Evolutionary conservation across 1,140 invertebrate species (phyloP).

Genomic region (Zaprionus taronus): DNA sequence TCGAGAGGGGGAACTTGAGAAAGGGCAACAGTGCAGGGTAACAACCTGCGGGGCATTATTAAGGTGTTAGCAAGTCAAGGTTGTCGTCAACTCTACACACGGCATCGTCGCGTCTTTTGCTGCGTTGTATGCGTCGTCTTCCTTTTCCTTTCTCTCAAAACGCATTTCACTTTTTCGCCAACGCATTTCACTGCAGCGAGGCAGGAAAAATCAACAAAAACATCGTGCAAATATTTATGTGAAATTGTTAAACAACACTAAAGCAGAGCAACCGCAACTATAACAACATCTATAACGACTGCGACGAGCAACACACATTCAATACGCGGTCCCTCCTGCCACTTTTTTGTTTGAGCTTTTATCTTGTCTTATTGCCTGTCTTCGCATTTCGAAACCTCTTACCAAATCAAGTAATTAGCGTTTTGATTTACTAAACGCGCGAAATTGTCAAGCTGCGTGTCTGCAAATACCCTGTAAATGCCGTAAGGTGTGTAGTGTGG

Average conservation of each 20-base stretch:
- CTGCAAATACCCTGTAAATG: conserved; percentile 20
- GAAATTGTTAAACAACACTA: conserved; percentile 57
- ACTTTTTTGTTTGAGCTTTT: conserved; percentile 4
- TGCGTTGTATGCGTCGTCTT: conserved; percentile 16
- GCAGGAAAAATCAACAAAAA: conserved; percentile 25
- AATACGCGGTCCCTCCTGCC: conserved; percentile 7
- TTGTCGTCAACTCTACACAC: conserved; percentile 53
- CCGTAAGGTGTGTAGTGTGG: not conserved
- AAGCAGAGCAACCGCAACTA: conserved; percentile 29
- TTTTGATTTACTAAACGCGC: conserved; percentile 79
- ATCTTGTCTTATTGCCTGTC: conserved; percentile 30
- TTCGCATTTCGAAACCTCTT: conserved; percentile 72
- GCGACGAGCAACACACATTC: conserved; percentile 5
- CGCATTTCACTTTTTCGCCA: conserved; percentile 71
- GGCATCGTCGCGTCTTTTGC: conserved; percentile 6
- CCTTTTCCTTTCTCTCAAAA: conserved; percentile 70
- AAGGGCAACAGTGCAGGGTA: not conserved
- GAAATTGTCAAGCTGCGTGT: conserved; percentile 63
- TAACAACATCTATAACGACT: not conserved
- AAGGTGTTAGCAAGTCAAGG: conserved; percentile 75
- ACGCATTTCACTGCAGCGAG: conserved; percentile 44
- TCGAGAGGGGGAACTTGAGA: conserved; percentile 12
- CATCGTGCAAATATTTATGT: conserved; percentile 64
- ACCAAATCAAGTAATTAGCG: conserved; percentile 81
- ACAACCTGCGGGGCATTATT: conserved; percentile 12